Conservation (phyloP, 2,797 vertebrate species). For the Rhadinocentrus ornatus region DNA sequence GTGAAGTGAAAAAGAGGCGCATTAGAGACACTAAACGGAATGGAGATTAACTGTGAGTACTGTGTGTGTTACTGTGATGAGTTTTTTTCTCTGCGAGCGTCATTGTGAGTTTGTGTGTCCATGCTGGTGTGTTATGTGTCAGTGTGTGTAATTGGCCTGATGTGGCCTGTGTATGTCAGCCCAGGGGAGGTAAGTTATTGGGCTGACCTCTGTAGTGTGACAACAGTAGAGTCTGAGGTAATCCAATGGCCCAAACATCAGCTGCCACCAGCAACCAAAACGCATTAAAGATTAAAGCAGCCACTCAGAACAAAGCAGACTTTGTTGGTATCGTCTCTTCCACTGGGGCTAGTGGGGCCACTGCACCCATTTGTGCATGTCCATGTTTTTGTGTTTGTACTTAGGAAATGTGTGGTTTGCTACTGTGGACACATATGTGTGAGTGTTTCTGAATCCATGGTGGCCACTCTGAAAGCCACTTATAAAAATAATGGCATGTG, state of each 20-base stretch:
- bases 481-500: slow-evolving; percentile 18
- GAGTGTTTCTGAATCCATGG: slow-evolving; percentile 31
- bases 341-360: slow-evolving; percentile 20
- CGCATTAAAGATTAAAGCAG: slow-evolving; percentile 75
- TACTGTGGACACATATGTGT: slow-evolving; percentile 12
- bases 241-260: slow-evolving; percentile 63
- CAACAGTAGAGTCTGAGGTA: slow-evolving; percentile 67
- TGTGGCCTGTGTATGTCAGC: slow-evolving; percentile 57
- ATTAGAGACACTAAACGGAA: slow-evolving; percentile 48
- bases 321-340: slow-evolving; percentile 43
- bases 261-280: slow-evolving; percentile 64
- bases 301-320: slow-evolving; percentile 69
- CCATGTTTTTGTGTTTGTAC: slow-evolving; percentile 1
- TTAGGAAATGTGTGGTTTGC: slow-evolving; percentile 20
- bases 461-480: slow-evolving; percentile 43
- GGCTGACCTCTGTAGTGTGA: slow-evolving; percentile 76
- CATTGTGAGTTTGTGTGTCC: slow-evolving; percentile 13
- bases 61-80: slow-evolving; percentile 1
- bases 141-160: slow-evolving; percentile 64
- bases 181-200: slow-evolving; percentile 70
- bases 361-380: slow-evolving; percentile 16
- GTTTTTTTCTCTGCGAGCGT: slow-evolving; percentile 3
- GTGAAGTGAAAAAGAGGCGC: slow-evolving; percentile 47
- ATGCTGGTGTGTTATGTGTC: slow-evolving; percentile 30
- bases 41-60: slow-evolving; percentile 30